Evolutionary conservation across 2,113 vertebrate species (phyloP), one percentile per base, ranked within the genome.

Genomic region (Saguinus imperator): DNA sequence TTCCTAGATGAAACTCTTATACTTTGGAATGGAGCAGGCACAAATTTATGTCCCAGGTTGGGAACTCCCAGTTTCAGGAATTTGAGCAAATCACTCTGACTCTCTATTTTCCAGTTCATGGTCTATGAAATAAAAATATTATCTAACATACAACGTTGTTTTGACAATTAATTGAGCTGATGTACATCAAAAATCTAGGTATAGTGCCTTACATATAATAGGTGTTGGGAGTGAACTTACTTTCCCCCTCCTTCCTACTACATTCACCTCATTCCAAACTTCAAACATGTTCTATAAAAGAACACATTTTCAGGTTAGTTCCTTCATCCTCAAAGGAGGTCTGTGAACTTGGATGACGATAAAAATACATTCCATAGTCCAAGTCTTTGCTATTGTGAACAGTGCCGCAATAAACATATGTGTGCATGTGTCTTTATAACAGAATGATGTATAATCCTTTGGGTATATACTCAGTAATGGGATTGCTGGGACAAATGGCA

Each of bases 51-150:
- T 58, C 18, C 17, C 29, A 58, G 12, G 2, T 57, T 10, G 32
- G 37, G 82, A 83, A 84, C 8, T 52, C 55, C 45, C 3, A 27
- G 4, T 58, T 48, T 17, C 20, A 48, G 27, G 40, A 92, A 87
- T 12, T 77, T 96, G 25, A n/a, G 13, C 29, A 89, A 97, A 96
- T 87, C 50, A 93, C 17, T 89, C 13, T 72, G 83, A 8, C 25
- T 79, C 29, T 84, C 11, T 58, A 14, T 20, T 83, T 29, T 91
- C 68, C 81, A 79, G 73, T 87, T 83, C 35, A 27, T 35, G 89
- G 43, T n/a, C 14, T 82, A 73, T n/a, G 83, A 55, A 57, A 64
- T 14, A 16, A n/a, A 27, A 58, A 87, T 32, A 88, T n/a, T 55
- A 45, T 14, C 29, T 87, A 77, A 73, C 2, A 27, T 48, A 14